Evolutionary conservation across 2,888 invertebrate species (phyloP), one percentile per base, ranked within the genome.

Genomic region (Eutolmus rufibarbis): DNA sequence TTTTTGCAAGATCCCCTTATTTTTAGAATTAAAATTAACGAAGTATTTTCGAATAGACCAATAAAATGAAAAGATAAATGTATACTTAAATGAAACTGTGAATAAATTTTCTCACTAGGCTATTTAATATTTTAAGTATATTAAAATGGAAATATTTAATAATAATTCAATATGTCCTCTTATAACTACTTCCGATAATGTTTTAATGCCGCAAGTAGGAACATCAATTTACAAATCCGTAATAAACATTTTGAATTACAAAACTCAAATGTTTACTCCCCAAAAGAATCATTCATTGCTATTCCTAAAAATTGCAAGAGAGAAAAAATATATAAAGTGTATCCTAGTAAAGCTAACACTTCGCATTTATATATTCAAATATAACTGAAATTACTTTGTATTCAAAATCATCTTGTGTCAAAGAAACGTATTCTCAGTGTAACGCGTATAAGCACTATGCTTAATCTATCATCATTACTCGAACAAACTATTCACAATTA

Each of bases 381-480:
- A 43, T 78, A 78, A 46, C 16, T 14, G 8, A 78, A 43, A 66
- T 19, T 43, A 23, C 23, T 46, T 78, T 78, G n/a, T 78, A 78
- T 78, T 23, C 66, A 66, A 43, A 78, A 28, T 23, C 28, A n/a
- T 79, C 23, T 79, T 79, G 79, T 79, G 79, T 79, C 31, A 79
- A 79, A 79, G 28, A 66, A 66, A 66, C 66, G 2, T n/a, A 79
- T 28, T 51, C 31, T 23, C 37, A 31, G 28, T 46, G 19, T 79
- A 51, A 28, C n/a, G 4, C 51, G 51, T 51, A 51, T 51, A 28
- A 46, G 8, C 56, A 31, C 5, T 79, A 79, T 23, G 51, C 23
- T 43, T 1, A 46, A 28, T 28, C 46, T 78, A 78, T 78, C 51
- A 51, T 34, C 34, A 34, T 79, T 79, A 79, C 31, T 78, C 66